These are phyloP conservation scores for Pteruthius melanotis DNA, from an alignment of 2,113 vertebrate genomes.

Conservation along the genomic window DNA sequence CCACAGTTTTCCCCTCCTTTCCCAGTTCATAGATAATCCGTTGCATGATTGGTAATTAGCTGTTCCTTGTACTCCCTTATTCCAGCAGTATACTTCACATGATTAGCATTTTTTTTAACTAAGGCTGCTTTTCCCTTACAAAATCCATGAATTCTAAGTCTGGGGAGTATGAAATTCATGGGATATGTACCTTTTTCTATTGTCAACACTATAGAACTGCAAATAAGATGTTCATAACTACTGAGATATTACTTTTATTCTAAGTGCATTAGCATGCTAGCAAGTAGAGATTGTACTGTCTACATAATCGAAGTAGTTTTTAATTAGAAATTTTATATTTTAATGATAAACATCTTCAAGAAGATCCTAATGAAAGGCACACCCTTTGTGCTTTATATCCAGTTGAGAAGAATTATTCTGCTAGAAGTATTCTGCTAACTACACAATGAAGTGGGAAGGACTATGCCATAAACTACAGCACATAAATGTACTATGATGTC, in stretches of 20 bases:
- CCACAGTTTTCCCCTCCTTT: background rate
- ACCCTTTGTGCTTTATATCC: background rate
- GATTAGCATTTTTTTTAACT: background rate
- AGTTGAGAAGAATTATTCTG: background rate
- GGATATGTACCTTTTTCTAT: background rate
- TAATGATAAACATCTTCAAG: background rate
- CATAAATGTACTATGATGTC: background rate
- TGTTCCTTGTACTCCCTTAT: background rate
- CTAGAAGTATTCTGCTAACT: background rate
- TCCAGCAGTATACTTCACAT: background rate
- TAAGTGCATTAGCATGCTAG: background rate
- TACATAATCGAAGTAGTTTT: background rate
- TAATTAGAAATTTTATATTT: background rate
- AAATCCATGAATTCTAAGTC: background rate
- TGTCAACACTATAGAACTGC: background rate
- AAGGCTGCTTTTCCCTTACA: background rate
- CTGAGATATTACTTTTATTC: background rate
- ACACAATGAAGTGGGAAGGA: rapidly evolving
- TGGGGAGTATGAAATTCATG: background rate
- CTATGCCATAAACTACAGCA: background rate
- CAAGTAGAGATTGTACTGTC: background rate
- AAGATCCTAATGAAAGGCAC: background rate
- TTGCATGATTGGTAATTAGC: background rate
- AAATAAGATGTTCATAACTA: background rate
- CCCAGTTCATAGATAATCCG: background rate